Percentiles rank a stretch among this genome's conserved stretches.
These are phyloP conservation scores for Etheostoma cragini DNA, from an alignment of 2,113 vertebrate species.

Conservation along the genomic window DNA sequence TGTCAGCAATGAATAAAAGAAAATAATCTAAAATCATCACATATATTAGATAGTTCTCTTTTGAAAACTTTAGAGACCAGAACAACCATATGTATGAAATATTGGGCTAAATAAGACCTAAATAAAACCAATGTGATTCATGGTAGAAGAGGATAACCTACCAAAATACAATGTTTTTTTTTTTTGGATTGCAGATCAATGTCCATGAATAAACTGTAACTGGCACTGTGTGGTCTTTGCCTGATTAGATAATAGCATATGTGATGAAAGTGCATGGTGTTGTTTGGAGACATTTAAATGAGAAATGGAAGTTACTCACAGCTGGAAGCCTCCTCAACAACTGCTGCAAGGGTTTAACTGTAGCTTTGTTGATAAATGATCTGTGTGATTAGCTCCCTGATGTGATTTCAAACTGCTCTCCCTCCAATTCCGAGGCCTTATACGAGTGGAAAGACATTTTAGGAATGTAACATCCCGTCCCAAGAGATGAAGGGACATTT, in stretches of 20 bases:
- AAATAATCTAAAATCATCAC: neutral
- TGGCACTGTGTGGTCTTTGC: conserved; percentile 11
- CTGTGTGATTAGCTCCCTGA: conserved; percentile 36
- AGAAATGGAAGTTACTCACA: conserved; percentile 32
- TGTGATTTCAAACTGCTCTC: conserved; percentile 20
- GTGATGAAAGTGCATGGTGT: conserved; percentile 13
- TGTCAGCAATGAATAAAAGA: neutral
- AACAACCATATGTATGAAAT: neutral
- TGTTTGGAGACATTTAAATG: conserved; percentile 8
- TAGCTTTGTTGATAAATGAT: conserved; percentile 27
- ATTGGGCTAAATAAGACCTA: neutral
- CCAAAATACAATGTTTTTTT: too few species aligned
- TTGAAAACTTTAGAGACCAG: neutral
- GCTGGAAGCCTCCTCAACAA: conserved; percentile 26
- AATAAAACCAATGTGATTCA: neutral
- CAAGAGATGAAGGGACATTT: neutral
- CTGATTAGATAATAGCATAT: conserved; percentile 42
- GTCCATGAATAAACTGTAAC: conserved; percentile 33
- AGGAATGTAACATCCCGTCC: neutral
- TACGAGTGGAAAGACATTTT: neutral
- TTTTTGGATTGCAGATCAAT: conserved; percentile 21
- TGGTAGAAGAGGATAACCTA: neutral
- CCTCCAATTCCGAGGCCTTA: neutral
- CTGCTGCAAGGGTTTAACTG: conserved; percentile 16
- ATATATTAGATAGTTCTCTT: neutral